phyloP scores from a whole-genome alignment of 2,113 vertebrate genomes.

The Nothobranchius kuhntae region DNA sequence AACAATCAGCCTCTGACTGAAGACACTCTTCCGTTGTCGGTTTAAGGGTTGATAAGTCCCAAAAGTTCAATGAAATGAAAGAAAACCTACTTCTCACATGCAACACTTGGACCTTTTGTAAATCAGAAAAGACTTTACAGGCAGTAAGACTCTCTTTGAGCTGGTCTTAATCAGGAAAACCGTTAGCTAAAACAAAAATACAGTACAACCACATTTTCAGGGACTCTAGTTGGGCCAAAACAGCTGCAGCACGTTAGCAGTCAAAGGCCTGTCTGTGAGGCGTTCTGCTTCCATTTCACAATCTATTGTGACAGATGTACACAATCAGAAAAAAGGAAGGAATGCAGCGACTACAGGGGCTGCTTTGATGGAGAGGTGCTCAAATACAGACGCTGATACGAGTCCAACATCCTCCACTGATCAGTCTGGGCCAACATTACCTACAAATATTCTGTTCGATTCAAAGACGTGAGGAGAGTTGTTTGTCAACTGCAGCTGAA shows the following conservation, averaged over 20 bases:
- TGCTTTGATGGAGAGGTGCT: conserved; percentile 19
- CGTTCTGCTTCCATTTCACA: conserved; percentile 57
- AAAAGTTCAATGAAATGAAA: too few relatives aligned
- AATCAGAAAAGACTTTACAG: background rate
- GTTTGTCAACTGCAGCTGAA: conserved; percentile 10
- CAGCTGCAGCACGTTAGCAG: conserved; percentile 74
- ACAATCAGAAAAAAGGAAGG: conserved; percentile 58
- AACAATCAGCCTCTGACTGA: too few relatives aligned
- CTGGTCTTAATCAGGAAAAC: conserved; percentile 29
- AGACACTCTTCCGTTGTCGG: too few relatives aligned
- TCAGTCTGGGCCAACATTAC: background rate
- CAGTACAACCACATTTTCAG: conserved; percentile 29
- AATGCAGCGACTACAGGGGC: conserved; percentile 33
- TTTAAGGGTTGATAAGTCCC: too few relatives aligned
- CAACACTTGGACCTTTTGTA: too few relatives aligned
- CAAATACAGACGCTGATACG: conserved; percentile 36
- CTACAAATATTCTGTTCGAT: conserved; percentile 3
- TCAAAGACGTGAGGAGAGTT: conserved; percentile 7
- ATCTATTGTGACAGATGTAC: conserved; percentile 72
- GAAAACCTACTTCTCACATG: too few relatives aligned
- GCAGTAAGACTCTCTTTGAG: background rate
- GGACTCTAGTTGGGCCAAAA: conserved; percentile 38
- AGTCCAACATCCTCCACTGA: conserved; percentile 12
- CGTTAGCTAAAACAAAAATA: conserved; percentile 37
- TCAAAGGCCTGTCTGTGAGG: conserved; percentile 36